phyloP scores from a whole-genome alignment of 2,797 vertebrate genomes.

The Valencia hispanica region DNA sequence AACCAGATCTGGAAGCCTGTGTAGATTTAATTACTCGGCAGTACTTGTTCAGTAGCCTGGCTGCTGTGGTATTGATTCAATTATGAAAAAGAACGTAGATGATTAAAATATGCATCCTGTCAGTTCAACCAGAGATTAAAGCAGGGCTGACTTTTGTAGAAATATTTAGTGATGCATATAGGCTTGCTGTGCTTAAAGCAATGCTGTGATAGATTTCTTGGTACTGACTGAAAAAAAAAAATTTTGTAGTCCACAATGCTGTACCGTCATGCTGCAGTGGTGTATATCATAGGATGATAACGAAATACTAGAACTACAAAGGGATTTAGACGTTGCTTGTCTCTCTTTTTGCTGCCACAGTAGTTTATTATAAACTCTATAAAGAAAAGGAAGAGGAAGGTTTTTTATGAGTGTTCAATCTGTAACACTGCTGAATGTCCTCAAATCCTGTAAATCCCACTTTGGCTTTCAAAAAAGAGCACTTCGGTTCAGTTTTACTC shows the following conservation, averaged over 20 bases:
- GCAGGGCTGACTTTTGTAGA: background rate
- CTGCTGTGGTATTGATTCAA: background rate
- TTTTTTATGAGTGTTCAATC: slow-evolving; percentile 1
- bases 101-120: background rate
- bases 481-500: background rate
- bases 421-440: background rate
- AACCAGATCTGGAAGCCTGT: background rate
- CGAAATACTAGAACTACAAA: slow-evolving; percentile 1
- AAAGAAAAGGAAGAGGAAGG: background rate
- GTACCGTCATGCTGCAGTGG: background rate
- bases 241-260: background rate
- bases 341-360: background rate
- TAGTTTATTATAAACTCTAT: background rate
- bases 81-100: background rate
- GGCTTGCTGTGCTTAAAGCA: background rate
- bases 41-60: background rate
- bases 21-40: background rate
- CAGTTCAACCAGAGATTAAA: background rate
- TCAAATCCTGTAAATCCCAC: background rate
- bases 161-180: background rate
- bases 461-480: background rate
- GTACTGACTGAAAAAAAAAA: background rate
- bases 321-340: background rate
- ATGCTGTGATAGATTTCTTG: background rate
- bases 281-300: background rate